Base-by-base conservation (phyloP, 2,888 invertebrate species). In the Bedellia somnulentella region DNA sequence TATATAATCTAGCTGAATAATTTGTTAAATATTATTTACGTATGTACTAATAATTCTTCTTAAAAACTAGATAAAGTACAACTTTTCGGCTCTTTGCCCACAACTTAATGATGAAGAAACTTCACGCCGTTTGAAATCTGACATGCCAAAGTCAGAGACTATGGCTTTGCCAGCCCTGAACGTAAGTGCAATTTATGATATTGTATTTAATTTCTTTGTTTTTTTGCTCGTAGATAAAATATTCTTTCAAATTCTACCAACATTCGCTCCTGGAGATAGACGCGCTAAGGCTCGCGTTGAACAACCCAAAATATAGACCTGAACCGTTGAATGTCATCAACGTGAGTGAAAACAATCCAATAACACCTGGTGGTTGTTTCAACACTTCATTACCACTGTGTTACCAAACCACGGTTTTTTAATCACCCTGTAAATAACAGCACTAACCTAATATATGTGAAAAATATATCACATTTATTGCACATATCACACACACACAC, bases 141-240 rank as follows among this genome's bases (percentile, higher is more conserved):
- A 58, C 38, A 44, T 55, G 29, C 40, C 48, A 15, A 57, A 77
- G 73, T 78, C 51, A n/a, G n/a, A n/a, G n/a, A n/a, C n/a, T 68
- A 85, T 62, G 73, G 87, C 87, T 22, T 78, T 88, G 44, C 86
- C 87, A 37, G 87, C 87, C 13, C 63, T 89, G 44, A 88, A 88
- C 60, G 87, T 88, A 81, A 84, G 84, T 80, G 31, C 9, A 28
- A 18, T 27, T 27, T 10, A 21, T 17, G 32, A 33, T 37, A 38
- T 35, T 38, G 37, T 31, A 43, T 43, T 49, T 23, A 26, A 34
- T 40, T 38, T 43, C 43, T 45, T 42, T 44, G 43, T 53, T 57
- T 50, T 46, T 52, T 45, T 49, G 40, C 46, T 53, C 64, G 43
- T 78, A 85, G 84, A 81, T 85, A 51, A 84, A 82, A 57, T 85